Evolutionary conservation across 2,888 invertebrate species (phyloP).

Genomic region (Scaptomyza tumidula): DNA sequence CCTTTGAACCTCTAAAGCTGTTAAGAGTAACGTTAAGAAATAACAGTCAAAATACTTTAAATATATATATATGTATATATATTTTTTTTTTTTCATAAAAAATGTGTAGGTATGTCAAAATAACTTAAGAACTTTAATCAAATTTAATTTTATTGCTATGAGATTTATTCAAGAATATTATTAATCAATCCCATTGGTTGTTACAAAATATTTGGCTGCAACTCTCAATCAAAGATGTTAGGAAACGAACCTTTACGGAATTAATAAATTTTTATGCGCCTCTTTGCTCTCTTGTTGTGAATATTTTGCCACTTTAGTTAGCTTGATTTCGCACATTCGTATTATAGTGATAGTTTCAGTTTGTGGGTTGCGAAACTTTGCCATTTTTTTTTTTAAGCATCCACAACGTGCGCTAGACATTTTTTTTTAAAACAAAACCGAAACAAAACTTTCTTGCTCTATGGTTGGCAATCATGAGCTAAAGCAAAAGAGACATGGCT

Average conservation of each 20-base stretch:
- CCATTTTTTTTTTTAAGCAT: conserved; percentile 53
- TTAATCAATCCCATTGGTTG: too few species aligned
- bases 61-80: too few species aligned
- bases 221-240: too few species aligned
- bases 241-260: background rate
- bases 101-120: too few species aligned
- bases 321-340: conserved; percentile 28
- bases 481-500: conserved; percentile 3
- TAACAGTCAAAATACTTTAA: too few species aligned
- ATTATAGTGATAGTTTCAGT: conserved; percentile 46
- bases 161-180: too few species aligned
- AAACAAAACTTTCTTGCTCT: conserved; percentile 60
- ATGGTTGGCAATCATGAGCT: conserved; percentile 11
- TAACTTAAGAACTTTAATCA: too few species aligned
- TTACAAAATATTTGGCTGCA: too few species aligned
- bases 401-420: conserved; percentile 26
- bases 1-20: too few species aligned
- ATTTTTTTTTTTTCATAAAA: too few species aligned
- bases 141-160: too few species aligned
- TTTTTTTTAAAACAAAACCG: conserved; percentile 55
- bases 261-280: background rate
- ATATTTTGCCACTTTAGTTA: conserved; percentile 24
- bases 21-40: too few species aligned
- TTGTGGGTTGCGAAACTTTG: conserved; percentile 57
- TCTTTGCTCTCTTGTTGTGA: conserved; percentile 5